phyloP scores from a whole-genome alignment of 2,888 invertebrate genomes.

The Luperina testacea region DNA sequence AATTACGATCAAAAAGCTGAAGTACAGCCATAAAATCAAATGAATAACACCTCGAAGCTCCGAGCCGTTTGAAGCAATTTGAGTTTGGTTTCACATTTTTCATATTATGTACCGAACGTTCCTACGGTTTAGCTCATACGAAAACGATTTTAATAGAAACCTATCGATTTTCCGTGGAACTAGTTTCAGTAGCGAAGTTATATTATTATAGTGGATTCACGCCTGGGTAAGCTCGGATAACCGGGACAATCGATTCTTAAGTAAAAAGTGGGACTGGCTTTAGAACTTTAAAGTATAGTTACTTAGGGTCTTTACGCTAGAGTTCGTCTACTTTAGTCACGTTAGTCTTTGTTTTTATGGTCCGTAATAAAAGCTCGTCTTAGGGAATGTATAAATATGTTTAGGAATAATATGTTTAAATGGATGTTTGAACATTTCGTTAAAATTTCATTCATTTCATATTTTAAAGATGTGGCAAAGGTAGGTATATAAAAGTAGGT shows the following conservation, averaged over 20 bases:
- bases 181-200: constrained; percentile 66
- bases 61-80: constrained; percentile 48
- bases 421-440: not conserved
- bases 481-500: no score
- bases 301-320: constrained; percentile 59
- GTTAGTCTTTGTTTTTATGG: constrained; percentile 58
- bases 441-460: not conserved
- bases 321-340: constrained; percentile 55
- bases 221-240: constrained; percentile 74
- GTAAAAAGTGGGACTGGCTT: constrained; percentile 67
- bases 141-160: constrained; percentile 71
- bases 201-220: constrained; percentile 72
- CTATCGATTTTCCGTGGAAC: constrained; percentile 69
- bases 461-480: no score
- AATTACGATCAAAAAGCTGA: constrained; percentile 38
- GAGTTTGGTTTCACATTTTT: constrained; percentile 60
- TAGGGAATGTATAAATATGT: not conserved
- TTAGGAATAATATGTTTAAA: not conserved
- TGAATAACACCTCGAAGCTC: constrained; percentile 52
- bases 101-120: constrained; percentile 54
- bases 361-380: constrained; percentile 42
- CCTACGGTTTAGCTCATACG: constrained; percentile 60
- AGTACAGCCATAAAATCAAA: constrained; percentile 51
- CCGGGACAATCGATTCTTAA: constrained; percentile 71
- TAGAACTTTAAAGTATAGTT: constrained; percentile 63